Evolutionary conservation across 2,113 vertebrate genomes (phyloP).

Genomic region (Saccopteryx leptura): DNA sequence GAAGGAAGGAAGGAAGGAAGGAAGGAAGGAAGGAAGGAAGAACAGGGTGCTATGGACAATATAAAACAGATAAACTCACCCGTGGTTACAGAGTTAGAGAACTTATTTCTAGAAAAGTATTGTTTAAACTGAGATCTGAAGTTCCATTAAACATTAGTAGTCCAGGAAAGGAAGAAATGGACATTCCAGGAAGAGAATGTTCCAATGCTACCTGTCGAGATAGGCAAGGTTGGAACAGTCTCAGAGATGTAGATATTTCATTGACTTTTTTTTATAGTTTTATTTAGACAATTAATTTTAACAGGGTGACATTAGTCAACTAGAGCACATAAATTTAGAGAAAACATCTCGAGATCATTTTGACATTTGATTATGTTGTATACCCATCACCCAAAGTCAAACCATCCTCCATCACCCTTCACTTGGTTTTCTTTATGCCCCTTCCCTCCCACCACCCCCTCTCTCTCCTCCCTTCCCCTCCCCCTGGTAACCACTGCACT

Average conservation of each 20-base stretch:
- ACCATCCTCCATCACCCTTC: no score
- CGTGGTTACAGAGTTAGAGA: not conserved
- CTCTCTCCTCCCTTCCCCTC: no score
- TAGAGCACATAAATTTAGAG: no score
- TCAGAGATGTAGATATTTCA: not conserved
- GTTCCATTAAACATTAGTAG: not conserved
- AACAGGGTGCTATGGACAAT: not conserved
- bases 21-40: not conserved
- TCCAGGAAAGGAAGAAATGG: not conserved
- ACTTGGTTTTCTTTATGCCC: no score
- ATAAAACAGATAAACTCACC: not conserved
- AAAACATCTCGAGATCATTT: no score
- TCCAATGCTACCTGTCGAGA: rapidly evolving
- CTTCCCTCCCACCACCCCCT: no score
- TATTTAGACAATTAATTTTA: no score
- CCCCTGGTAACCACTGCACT: no score
- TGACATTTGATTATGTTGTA: no score
- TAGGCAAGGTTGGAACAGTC: not conserved
- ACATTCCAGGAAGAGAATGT: not conserved
- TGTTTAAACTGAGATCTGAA: not conserved
- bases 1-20: not conserved
- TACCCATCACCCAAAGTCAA: no score
- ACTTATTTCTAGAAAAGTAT: not conserved
- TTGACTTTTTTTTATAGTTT: not conserved
- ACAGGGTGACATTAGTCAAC: no score